Base-by-base conservation (phyloP, 2,797 vertebrate genomes). In the Xerus rutilus region DNA sequence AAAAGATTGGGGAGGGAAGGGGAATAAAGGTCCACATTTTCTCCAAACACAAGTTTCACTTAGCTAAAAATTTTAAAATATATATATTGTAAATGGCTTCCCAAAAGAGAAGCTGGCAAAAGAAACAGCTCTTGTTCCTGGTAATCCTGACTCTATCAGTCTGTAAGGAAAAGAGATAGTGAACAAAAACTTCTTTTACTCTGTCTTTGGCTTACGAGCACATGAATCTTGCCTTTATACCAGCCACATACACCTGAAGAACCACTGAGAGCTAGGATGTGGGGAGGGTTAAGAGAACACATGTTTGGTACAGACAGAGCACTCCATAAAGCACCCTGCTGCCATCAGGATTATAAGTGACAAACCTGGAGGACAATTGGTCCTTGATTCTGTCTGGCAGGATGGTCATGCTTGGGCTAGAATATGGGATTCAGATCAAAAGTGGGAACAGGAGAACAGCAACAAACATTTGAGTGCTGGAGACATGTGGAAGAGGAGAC, bases 101-200 rank as follows among this genome's bases (percentile, higher is more conserved):
- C 65, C 65, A 70, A 74, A 94, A 91, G 18, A 43, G 76, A 52
- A 67, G 7, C 25, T 32, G 69, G 57, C 20, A 52, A 92, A 21
- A 93, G 54, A 85, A 96, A 79, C 4, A 20, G n/a, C 35, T 69
- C 32, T 65, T 32, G 77, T 83, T 92, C 43, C 85, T 88, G 47
- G 47, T 52, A 81, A 86, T 47, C 43, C 30, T 30, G 62, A 54
- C 43, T 86, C 32, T 47, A 64, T 21, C 23, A 14, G 45, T 9
- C 62, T 15, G 47, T 82, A 69, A 54, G 32, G 20, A 82, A 83
- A 82, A 73, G 30, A 87, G 72, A 70, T 47, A 21, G 4, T 25
- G 10, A 65, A 59, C 72, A 52, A 89, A 90, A 62, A 86, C 47
- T 65, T 59, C 1, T 82, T 76, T 91, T 35, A 11, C 52, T 62